Percentiles rank a stretch among this genome's conserved stretches.
Evolutionary conservation across 2,797 vertebrate genomes (phyloP).

Genomic region (Monodelphis domestica): DNA sequence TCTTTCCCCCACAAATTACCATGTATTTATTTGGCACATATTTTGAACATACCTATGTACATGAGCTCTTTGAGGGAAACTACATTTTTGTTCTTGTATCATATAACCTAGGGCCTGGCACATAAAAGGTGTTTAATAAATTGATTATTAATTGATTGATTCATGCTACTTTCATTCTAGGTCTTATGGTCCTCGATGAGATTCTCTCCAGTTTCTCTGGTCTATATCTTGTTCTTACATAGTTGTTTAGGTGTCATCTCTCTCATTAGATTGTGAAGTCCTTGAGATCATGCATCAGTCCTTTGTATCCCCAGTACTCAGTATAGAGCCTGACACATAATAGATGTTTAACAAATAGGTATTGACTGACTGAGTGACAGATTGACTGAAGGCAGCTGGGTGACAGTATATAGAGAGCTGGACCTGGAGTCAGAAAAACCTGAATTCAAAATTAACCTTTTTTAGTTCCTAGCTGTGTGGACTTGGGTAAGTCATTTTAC

Average conservation of each 20-base stretch:
- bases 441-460: not conserved
- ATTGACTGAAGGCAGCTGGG: not conserved
- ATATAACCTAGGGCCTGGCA: not conserved
- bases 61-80: not conserved
- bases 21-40: not conserved
- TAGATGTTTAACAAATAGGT: not conserved
- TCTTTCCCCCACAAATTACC: not conserved
- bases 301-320: not conserved
- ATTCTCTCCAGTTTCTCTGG: not conserved
- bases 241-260: not conserved
- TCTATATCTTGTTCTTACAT: not conserved
- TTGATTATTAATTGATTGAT: not conserved
- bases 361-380: not conserved
- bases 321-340: not conserved
- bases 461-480: not conserved
- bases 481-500: not conserved
- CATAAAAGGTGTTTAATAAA: not conserved
- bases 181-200: too few relatives aligned
- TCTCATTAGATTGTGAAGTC: not conserved
- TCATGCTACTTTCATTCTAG: not conserved
- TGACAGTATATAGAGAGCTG: not conserved
- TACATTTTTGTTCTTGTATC: not conserved
- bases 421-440: not conserved
- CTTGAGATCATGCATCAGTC: not conserved
- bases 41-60: not conserved